Base-by-base conservation (phyloP, 2,797 vertebrate genomes). In the Allobates femoralis region DNA sequence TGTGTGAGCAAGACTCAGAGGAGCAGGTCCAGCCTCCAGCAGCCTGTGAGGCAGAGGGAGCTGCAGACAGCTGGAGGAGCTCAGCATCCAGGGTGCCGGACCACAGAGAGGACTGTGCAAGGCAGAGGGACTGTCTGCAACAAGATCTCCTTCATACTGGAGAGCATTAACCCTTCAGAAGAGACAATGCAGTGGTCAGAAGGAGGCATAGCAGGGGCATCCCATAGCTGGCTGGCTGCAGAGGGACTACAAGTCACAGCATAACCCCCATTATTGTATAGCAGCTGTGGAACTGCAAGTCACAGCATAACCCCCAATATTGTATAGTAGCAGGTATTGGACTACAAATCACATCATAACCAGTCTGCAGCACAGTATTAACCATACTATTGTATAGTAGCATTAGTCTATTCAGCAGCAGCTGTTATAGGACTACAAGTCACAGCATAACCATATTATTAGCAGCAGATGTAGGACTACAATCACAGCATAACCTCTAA, bases 21-120 rank as follows among this genome's bases (percentile, higher is more conserved):
- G 81, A 69, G 64, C 76, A 88, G 79, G 69, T 69, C 81, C 86
- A 84, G 75, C 83, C 83, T 66, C 83, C 83, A 84, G 82, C 83
- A 84, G 76, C 81, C 46, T 67, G 79, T 56, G 79, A 77, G 81
- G 62, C 71, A 83, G 34, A 46, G 60, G 79, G 71, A 66, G 64
- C 84, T 79, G 84, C 64, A 81, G 84, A 37, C 79, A 81, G 62
- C 84, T 81, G 84, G 84, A 46, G 15, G 28, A 79, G 37, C 78
- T 37, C 78, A 71, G 64, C 84, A 56, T 79, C 76, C 83, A 30
- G 23, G 28, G 41, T n/a, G 37, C 75, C 56, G 76, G 76, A 78
- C 76, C 76, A 58, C 76, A 34, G 76, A 78, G 28, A 58, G 16
- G 76, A 58, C 76, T 78, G n/a, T n/a, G 41, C 41, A 46, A 8